A percentile compares a stretch with the other conserved stretches of the same genome.
Evolutionary conservation across 2,888 invertebrate genomes (phyloP).

Genomic region (Pyrrhia umbra): DNA sequence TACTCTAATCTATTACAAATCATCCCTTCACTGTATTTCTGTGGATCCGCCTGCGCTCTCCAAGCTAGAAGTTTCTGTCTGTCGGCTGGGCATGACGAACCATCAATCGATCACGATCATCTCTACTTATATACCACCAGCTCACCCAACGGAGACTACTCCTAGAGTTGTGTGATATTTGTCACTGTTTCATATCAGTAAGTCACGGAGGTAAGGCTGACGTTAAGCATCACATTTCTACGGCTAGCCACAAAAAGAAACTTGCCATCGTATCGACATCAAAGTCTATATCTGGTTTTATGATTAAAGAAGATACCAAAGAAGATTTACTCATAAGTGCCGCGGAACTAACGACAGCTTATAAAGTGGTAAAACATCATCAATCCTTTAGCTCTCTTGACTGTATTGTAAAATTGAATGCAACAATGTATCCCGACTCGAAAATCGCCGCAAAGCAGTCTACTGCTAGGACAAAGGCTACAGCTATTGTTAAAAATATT

Average conservation of each 20-base stretch:
- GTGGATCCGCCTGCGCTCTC: too few species aligned
- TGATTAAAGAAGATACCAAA: slow-evolving; percentile 4
- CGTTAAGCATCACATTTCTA: slow-evolving; percentile 5
- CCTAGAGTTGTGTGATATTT: too few species aligned
- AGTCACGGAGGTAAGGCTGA: slow-evolving; percentile 9
- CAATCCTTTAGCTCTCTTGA: slow-evolving; percentile 39
- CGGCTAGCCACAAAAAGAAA: slow-evolving; percentile 12
- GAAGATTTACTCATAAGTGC: slow-evolving; percentile 4
- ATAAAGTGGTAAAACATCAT: slow-evolving; percentile 31
- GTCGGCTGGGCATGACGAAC: too few species aligned
- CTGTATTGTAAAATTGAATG: slow-evolving; percentile 30
- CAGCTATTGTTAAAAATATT: slow-evolving; percentile 40
- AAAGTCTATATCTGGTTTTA: slow-evolving; percentile 9
- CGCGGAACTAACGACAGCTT: slow-evolving; percentile 6
- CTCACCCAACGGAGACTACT: too few species aligned
- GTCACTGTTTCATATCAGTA: too few species aligned
- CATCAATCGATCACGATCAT: too few species aligned
- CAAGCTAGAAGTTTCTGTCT: too few species aligned
- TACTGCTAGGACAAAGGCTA: slow-evolving; percentile 30
- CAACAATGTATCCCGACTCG: slow-evolving; percentile 32
- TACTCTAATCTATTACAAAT: too few species aligned
- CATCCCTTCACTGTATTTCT: too few species aligned
- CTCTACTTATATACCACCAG: too few species aligned
- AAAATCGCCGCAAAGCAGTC: slow-evolving; percentile 35
- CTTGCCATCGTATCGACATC: slow-evolving; percentile 9